phyloP scores from a whole-genome alignment of 2,888 invertebrate species.

The Cephus pulcher region DNA sequence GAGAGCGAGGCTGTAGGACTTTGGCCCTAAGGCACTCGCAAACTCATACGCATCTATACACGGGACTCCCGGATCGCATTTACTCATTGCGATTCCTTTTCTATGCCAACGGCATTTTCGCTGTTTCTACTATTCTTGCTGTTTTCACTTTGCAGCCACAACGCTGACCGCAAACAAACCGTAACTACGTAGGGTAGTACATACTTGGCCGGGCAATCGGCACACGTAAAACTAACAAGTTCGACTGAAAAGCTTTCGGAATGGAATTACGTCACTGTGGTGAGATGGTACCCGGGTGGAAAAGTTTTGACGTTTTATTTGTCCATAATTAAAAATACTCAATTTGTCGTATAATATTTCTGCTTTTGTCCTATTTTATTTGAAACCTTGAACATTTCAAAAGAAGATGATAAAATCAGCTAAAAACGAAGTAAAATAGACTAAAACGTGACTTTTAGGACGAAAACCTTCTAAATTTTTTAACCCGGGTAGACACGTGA shows the following conservation, averaged over 20 bases:
- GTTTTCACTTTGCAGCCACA: constrained; percentile 18
- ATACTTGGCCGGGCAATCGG: constrained; percentile 19
- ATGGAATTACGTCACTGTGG: constrained; percentile 24
- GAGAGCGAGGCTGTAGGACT: no score
- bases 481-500: no score
- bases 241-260: constrained; percentile 27
- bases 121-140: background rate
- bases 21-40: background rate
- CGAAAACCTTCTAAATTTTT: no score
- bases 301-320: no score
- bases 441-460: no score
- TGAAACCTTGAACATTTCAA: no score
- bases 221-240: constrained; percentile 29
- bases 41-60: background rate
- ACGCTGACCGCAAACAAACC: constrained; percentile 34
- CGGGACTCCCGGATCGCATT: background rate
- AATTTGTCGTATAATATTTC: no score
- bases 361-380: no score
- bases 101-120: constrained; percentile 7
- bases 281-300: no score
- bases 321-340: no score
- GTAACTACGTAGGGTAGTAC: constrained; percentile 25
- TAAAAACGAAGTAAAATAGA: no score
- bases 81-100: constrained; percentile 19
- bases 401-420: no score